Base-by-base conservation (phyloP, 2,797 vertebrate species). In the Aselliscus stoliczkanus region DNA sequence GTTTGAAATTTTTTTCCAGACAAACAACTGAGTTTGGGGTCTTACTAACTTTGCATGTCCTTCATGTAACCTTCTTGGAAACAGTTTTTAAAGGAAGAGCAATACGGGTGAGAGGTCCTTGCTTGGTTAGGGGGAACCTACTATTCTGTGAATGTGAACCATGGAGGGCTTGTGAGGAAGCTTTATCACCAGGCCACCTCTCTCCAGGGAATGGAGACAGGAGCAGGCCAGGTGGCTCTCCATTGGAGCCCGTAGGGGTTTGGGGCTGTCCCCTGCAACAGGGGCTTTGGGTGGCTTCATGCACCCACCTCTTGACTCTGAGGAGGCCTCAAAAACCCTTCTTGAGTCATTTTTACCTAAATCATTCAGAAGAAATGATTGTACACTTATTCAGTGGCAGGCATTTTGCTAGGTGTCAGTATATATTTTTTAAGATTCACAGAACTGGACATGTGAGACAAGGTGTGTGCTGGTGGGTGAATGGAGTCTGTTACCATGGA, bases 371-470 rank as follows among this genome's bases (percentile, higher is more conserved):
- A 72, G 88, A 81, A 75, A 34, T 14, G 73, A 80, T 4, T 34
- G 47, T 67, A 12, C 17, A 47, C 37, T 91, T 94, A 47, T 65
- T 92, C 27, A 58, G n/a, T 47, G 27, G 64, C n/a, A 89, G n/a
- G 54, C 21, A 1, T 79, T 92, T 83, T 90, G 69, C 47, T 47
- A 69, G 27, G n/a, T 34, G 50, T 56, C 11, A 34, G 60, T 7
- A 31, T 67, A n/a, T n/a, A n/a, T 58, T 95, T 93, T 70, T 87
- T 81, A 83, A n/a, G 73, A 91, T 58, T 72, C 23, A 65, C 62
- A 82, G 42, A 93, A 72, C 72, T 95, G 89, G 58, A 21, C 73
- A 23, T 72, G 50, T 13, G 47, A 50, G 14, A 50, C 14, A 13
- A 50, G 47, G 47, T 50, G 47, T 50, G 14, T 14, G 47, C 60